These are phyloP conservation scores for Coelopa pilipes DNA, from an alignment of 2,888 invertebrate species.

Conservation along the genomic window DNA sequence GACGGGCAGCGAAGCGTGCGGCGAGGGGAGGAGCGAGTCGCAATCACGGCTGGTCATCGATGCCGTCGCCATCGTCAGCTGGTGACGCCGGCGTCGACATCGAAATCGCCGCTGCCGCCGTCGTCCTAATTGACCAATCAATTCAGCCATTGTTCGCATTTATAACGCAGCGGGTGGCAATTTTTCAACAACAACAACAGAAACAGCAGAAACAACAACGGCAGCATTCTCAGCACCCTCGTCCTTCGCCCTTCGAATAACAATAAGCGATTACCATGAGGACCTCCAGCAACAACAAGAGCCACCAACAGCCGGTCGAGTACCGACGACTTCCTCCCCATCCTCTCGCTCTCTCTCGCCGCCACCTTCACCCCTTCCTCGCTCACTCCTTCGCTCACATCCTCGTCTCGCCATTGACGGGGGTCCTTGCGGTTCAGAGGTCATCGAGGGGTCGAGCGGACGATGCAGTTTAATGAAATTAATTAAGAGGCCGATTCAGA, in stretches of 20 bases:
- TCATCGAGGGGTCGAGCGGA: slow-evolving; percentile 31
- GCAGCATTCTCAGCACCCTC: neutral
- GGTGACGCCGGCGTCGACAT: slow-evolving; percentile 45
- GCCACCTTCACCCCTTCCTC: too few relatives aligned
- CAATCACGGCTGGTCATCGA: too few relatives aligned
- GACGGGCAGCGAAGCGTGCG: slow-evolving; percentile 53
- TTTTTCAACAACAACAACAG: slow-evolving; percentile 36
- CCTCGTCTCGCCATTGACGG: too few relatives aligned
- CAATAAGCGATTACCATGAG: neutral
- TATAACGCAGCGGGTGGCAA: slow-evolving; percentile 51
- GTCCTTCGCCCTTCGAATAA: slow-evolving; percentile 3
- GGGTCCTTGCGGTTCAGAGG: neutral
- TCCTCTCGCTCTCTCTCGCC: too few relatives aligned
- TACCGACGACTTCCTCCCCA: too few relatives aligned
- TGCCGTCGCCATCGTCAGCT: too few relatives aligned
- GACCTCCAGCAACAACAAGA: neutral
- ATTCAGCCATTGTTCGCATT: slow-evolving; percentile 63
- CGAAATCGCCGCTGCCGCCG: slow-evolving; percentile 37
- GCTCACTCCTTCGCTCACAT: too few relatives aligned
- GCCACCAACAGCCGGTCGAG: neutral
- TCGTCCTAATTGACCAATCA: slow-evolving; percentile 67
- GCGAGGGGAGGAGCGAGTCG: neutral
- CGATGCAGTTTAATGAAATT: slow-evolving; percentile 45
- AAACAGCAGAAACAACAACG: slow-evolving; percentile 14
- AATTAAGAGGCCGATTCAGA: slow-evolving; percentile 9